Evolutionary conservation across 1,140 invertebrate genomes (phyloP).

Genomic region (Cyrtorhinus lividipennis): DNA sequence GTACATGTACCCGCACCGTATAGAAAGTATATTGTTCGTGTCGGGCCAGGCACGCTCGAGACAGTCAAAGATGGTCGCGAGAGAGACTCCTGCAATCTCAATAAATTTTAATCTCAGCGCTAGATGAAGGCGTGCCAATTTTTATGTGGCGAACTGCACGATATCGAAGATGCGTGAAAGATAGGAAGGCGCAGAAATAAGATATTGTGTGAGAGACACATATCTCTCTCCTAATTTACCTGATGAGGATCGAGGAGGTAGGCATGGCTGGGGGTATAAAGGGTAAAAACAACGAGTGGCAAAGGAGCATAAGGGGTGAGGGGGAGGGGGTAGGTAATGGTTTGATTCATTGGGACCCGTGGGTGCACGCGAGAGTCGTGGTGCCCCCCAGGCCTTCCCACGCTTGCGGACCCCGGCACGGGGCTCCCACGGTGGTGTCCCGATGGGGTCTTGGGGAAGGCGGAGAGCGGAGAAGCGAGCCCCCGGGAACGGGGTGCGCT

Average conservation of each 20-base stretch:
- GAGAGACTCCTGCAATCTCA: background rate
- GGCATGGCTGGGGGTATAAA: background rate
- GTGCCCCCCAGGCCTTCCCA: slow-evolving; percentile 9
- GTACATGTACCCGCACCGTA: background rate
- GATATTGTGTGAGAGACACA: background rate
- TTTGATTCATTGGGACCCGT: slow-evolving; percentile 6
- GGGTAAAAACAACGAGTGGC: background rate
- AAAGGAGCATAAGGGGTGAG: background rate
- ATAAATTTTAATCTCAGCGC: background rate
- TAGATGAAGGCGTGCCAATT: background rate
- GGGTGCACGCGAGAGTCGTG: slow-evolving; percentile 9
- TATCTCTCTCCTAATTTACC: background rate
- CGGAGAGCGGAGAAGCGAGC: no score
- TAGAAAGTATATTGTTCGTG: background rate
- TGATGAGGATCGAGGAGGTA: background rate
- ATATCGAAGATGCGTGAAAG: background rate
- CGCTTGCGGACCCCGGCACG: background rate
- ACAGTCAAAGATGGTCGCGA: no score
- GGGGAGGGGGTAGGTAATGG: background rate
- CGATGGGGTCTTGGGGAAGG: background rate
- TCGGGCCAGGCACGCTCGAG: no score
- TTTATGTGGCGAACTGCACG: background rate
- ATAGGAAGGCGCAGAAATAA: background rate
- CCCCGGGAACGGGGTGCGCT: no score
- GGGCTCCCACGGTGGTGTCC: slow-evolving; percentile 3